Percentiles rank a stretch among this genome's conserved stretches.
Conservation (phyloP, 2,113 vertebrate species). For the Microtus pennsylvanicus region DNA sequence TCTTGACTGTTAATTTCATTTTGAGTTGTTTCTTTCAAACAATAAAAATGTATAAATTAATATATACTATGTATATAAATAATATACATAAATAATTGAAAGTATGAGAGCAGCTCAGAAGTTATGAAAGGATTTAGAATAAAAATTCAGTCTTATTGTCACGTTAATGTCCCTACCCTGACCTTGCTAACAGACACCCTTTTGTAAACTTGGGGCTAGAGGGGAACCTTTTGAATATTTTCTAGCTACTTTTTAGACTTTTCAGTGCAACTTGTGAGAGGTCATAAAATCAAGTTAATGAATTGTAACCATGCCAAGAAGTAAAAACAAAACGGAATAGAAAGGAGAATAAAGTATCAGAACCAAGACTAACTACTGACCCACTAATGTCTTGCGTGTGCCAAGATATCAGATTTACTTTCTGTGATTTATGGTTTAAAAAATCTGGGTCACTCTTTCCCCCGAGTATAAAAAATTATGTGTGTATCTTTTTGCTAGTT, state of each 20-base stretch:
- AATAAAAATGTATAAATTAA: slow-evolving; percentile 5
- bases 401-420: not conserved
- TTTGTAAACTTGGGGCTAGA: not conserved
- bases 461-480: not conserved
- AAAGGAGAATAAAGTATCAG: not conserved
- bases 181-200: not conserved
- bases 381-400: not conserved
- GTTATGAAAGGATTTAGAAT: not conserved
- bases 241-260: not conserved
- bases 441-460: not conserved
- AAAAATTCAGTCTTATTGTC: not conserved
- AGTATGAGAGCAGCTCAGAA: not conserved
- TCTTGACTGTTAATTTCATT: not conserved
- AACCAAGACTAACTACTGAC: not conserved
- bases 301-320: slow-evolving; percentile 20
- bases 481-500: not conserved
- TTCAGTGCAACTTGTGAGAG: not conserved
- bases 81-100: not conserved
- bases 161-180: no score
- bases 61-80: not conserved
- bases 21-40: slow-evolving; percentile 18
- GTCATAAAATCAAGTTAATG: slow-evolving; percentile 8
- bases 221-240: not conserved
- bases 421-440: not conserved
- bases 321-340: not conserved